Conservation (phyloP, 1,140 invertebrate species). For the Agrilus planipennis region DNA sequence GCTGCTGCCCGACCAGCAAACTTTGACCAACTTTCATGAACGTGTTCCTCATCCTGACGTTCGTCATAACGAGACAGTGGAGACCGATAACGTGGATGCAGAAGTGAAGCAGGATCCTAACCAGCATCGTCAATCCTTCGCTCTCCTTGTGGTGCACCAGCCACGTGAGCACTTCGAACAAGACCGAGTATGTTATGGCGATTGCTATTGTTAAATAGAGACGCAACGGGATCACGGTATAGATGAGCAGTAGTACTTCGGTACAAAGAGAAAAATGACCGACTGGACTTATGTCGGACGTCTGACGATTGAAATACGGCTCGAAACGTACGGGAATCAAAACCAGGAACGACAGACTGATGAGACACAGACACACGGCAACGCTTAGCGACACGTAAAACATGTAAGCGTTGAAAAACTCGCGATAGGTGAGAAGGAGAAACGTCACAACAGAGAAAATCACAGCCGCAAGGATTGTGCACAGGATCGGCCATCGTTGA, state of each 20-base stretch:
- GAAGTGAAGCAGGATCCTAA: conserved; percentile 71
- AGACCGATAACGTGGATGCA: conserved; percentile 87
- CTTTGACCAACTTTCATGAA: conserved; percentile 96
- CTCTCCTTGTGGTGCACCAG: conserved; percentile 35
- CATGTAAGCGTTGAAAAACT: conserved; percentile 53
- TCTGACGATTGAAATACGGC: conserved; percentile 10
- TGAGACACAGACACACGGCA: conserved; percentile 48
- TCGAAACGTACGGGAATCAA: conserved; percentile 38
- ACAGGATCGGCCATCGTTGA: conserved; percentile 45
- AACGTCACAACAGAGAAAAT: conserved; percentile 42
- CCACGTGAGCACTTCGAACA: conserved; percentile 59
- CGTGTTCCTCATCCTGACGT: conserved; percentile 82
- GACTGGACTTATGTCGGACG: conserved; percentile 54
- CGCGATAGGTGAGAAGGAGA: conserved; percentile 53
- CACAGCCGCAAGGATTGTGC: conserved; percentile 44
- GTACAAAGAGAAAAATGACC: conserved; percentile 77
- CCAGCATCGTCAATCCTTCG: conserved; percentile 37
- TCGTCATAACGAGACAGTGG: conserved; percentile 87
- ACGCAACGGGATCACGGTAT: conserved; percentile 85
- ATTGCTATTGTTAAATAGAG: conserved; percentile 71
- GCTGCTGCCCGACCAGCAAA: conserved; percentile 68
- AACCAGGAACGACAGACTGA: conserved; percentile 51
- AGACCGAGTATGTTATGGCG: conserved; percentile 64
- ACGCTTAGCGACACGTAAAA: conserved; percentile 51
- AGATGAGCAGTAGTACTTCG: conserved; percentile 80